These are phyloP conservation scores for Arothron firmamentum DNA, from an alignment of 2,113 vertebrate species.

Conservation along the genomic window DNA sequence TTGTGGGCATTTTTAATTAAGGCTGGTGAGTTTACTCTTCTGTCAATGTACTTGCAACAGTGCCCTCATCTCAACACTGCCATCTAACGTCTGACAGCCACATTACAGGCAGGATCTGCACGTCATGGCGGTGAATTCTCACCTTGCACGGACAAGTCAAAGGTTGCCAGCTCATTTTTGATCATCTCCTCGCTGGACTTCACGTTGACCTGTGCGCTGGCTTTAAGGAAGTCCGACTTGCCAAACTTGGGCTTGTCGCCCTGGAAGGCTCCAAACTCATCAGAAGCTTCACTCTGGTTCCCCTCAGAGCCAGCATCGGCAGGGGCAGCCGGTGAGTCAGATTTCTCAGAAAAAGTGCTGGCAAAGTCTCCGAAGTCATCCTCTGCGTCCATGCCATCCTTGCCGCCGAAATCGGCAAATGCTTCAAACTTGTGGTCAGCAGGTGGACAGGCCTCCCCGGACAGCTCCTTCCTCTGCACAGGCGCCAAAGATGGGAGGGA, in stretches of 20 bases:
- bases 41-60: conserved; percentile 11
- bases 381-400: conserved; percentile 37
- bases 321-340: conserved; percentile 44
- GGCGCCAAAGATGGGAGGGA: conserved; percentile 64
- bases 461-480: conserved; percentile 82
- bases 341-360: conserved; percentile 71
- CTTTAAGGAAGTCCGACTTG: conserved; percentile 96
- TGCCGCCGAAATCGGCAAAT: conserved; percentile 75
- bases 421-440: conserved; percentile 74
- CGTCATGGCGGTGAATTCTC: conserved; percentile 47
- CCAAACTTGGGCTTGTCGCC: conserved; percentile 96
- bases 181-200: conserved; percentile 99
- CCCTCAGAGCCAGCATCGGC: conserved; percentile 41
- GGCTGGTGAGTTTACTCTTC: conserved; percentile 30
- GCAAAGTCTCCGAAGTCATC: conserved; percentile 85
- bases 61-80: conserved; percentile 60
- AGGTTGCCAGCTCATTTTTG: conserved; percentile 92
- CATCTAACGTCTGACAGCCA: conserved; percentile 66
- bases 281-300: conserved; percentile 67
- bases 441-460: conserved; percentile 69
- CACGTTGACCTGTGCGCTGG: conserved; percentile 88
- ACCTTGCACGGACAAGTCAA: conserved; percentile 98
- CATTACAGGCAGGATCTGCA: conserved; percentile 37
- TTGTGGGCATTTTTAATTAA: conserved; percentile 33
- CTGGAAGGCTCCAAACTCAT: conserved; percentile 92